Percentiles rank a stretch among this genome's conserved stretches.
These are phyloP conservation scores for Druon quercuslanigerum DNA, from an alignment of 1,140 invertebrate species.

Conservation along the genomic window DNA sequence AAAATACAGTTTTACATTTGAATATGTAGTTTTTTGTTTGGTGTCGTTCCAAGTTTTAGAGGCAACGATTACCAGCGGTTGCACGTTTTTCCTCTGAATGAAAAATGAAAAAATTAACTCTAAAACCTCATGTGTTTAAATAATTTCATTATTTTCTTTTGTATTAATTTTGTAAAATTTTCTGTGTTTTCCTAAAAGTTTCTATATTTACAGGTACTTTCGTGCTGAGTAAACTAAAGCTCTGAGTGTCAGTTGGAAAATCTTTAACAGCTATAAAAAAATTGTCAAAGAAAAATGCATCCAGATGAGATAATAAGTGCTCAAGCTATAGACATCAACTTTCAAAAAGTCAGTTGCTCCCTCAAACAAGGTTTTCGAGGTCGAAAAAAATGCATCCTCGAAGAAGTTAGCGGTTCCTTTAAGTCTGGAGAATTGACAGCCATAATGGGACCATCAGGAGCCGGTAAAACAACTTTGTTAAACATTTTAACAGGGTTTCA, in stretches of 20 bases:
- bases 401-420: constrained; percentile 75
- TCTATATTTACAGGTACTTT: no score
- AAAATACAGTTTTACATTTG: no score
- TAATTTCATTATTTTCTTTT: no score
- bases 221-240: no score
- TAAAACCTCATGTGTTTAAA: no score
- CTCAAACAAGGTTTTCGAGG: constrained; percentile 50
- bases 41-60: no score
- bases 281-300: background rate
- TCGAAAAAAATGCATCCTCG: constrained; percentile 77
- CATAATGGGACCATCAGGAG: constrained; percentile 84
- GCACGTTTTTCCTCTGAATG: no score
- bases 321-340: background rate
- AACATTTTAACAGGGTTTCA: constrained; percentile 80
- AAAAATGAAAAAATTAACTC: no score
- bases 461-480: constrained; percentile 81
- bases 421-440: constrained; percentile 78
- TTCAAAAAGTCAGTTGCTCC: background rate
- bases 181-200: no score
- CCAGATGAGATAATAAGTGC: background rate
- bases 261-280: background rate
- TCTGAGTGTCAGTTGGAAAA: background rate
- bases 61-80: no score
- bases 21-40: no score
- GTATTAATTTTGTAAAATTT: no score